Conservation (phyloP, 2,888 invertebrate genomes). For the Acrobasis consociella region DNA sequence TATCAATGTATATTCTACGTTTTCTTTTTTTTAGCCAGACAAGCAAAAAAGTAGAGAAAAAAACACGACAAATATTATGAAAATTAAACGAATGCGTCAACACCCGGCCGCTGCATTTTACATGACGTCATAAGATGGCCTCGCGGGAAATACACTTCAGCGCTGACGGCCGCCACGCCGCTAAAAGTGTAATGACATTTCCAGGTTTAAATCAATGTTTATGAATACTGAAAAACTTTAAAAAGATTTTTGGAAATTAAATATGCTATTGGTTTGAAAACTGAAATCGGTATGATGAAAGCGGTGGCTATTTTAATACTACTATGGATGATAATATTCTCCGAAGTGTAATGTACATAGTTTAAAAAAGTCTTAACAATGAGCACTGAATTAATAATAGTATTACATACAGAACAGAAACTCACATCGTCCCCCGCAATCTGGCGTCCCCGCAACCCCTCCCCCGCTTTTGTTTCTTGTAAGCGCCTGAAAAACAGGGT, state of each 20-base stretch:
- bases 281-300: too few species aligned
- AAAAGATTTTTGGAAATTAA: background rate
- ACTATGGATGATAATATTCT: too few species aligned
- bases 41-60: background rate
- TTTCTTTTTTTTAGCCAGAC: background rate
- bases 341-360: too few species aligned
- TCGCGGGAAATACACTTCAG: conserved; percentile 11
- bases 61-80: background rate
- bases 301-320: too few species aligned
- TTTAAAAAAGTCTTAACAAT: too few species aligned
- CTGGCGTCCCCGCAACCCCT: too few species aligned
- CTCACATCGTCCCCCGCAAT: too few species aligned
- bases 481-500: too few species aligned
- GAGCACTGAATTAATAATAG: too few species aligned
- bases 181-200: conserved; percentile 8
- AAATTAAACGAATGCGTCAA: conserved; percentile 12
- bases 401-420: too few species aligned
- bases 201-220: conserved; percentile 7
- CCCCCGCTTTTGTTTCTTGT: too few species aligned
- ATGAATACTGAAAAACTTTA: background rate
- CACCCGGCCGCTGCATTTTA: conserved; percentile 15
- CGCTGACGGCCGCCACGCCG: background rate
- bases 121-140: conserved; percentile 17
- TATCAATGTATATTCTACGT: background rate
- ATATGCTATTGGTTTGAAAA: too few species aligned